Evolutionary conservation across 2,797 vertebrate species (phyloP), one percentile per base, ranked within the genome.

Genomic region (Acipenser oxyrinchus): DNA sequence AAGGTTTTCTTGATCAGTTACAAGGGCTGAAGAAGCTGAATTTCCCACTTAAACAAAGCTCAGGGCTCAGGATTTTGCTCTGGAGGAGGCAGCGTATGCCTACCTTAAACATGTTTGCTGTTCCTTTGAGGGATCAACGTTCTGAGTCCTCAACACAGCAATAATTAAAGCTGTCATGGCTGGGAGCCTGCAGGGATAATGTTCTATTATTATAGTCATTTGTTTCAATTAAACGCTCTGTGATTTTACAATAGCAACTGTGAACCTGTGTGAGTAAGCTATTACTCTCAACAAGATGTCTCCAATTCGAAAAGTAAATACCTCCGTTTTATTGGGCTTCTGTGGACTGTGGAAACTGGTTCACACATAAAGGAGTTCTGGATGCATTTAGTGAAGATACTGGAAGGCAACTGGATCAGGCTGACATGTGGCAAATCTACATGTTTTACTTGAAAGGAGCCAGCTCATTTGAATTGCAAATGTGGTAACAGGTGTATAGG

Each of bases 191-290:
- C 92, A 85, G 95, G 93, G 95, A 98, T 97, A 96, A 99, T 97
- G 94, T 95, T 93, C 94, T 91, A 95, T 99, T 97, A 99, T 97
- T 98, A 97, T 93, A 94, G 93, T 95, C 94, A 92, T 98, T 99
- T 98, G 96, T 99, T 99, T 97, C 96, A 98, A 99, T 99, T 98
- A 98, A 99, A 95, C 92, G 94, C 95, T 91, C 91, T 88, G 92
- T 96, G 95, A 93, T 96, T 95, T 96, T 95, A 96, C 94, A 95
- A 91, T 89, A 97, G 93, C 95, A 92, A 93, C 90, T 91, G 92
- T 93, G 93, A 94, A 98, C 95, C 95, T 97, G 94, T 86, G 90
- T 80, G 87, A 92, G 89, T 89, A 84, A 91, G 92, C 92, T 91
- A 95, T 97, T 94, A 95, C 91, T 95, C 92, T 87, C 90, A 95